Conservation (phyloP, 2,888 invertebrate species). For the Dastarcus helophoroides region DNA sequence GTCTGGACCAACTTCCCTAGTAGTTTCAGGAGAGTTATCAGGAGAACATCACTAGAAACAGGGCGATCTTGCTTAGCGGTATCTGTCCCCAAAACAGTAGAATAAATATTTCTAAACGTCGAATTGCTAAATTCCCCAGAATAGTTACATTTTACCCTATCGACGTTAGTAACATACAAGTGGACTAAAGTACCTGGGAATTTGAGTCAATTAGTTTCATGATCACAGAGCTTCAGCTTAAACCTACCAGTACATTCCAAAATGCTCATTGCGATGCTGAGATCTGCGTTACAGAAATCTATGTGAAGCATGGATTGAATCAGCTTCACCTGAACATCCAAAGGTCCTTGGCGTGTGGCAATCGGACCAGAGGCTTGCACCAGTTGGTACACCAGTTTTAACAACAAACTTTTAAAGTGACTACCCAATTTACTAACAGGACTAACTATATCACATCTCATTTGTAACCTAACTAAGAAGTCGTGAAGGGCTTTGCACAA, state of each 20-base stretch:
- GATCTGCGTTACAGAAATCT: constrained; percentile 56
- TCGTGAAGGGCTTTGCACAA: constrained; percentile 62
- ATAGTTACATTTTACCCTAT: constrained; percentile 44
- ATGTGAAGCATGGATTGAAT: constrained; percentile 53
- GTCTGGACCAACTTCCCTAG: constrained; percentile 48
- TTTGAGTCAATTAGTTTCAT: background rate
- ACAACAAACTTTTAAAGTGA: constrained; percentile 49
- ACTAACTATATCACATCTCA: constrained; percentile 51
- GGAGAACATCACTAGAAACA: constrained; percentile 59
- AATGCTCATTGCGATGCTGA: constrained; percentile 60
- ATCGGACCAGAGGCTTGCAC: constrained; percentile 54
- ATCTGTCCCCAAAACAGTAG: constrained; percentile 56
- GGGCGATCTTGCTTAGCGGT: constrained; percentile 49
- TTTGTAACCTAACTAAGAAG: constrained; percentile 55
- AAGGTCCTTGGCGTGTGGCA: constrained; percentile 52
- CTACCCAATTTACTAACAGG: constrained; percentile 43
- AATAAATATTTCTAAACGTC: constrained; percentile 64
- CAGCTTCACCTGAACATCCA: constrained; percentile 65
- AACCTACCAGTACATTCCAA: constrained; percentile 57
- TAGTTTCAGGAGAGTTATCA: constrained; percentile 60
- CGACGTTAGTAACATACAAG: constrained; percentile 43
- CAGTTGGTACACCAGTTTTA: constrained; percentile 61
- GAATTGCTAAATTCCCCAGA: constrained; percentile 33
- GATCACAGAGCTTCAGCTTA: too few species aligned
- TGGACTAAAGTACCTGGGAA: constrained; percentile 40